phyloP scores from a whole-genome alignment of 2,797 vertebrate species.

The Cirrhinus molitorella region DNA sequence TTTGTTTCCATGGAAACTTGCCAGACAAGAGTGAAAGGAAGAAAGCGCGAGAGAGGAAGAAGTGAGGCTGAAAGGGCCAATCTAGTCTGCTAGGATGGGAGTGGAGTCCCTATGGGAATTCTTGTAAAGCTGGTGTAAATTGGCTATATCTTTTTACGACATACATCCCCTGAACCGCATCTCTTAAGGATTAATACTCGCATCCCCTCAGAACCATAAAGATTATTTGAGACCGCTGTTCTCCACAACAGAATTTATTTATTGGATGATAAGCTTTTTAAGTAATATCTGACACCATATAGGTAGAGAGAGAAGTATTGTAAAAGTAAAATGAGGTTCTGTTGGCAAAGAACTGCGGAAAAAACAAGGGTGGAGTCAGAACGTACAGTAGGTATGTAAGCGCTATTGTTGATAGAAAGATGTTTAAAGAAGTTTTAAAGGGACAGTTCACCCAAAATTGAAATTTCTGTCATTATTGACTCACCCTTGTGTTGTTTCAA shows the following conservation, averaged over 20 bases:
- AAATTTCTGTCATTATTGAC: no score
- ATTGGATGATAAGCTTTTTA: constrained; percentile 37
- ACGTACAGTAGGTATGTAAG: no score
- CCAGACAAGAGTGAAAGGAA: constrained; percentile 71
- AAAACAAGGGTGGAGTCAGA: background rate
- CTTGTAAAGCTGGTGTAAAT: constrained; percentile 64
- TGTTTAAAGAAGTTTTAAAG: no score
- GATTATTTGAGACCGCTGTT: constrained; percentile 28
- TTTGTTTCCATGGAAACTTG: constrained; percentile 87
- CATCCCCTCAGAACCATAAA: constrained; percentile 51
- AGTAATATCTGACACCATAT: constrained; percentile 23
- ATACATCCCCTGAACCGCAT: constrained; percentile 46
- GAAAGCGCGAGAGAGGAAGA: constrained; percentile 50
- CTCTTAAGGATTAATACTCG: constrained; percentile 44
- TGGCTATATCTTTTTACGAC: constrained; percentile 57
- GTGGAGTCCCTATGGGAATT: constrained; percentile 70
- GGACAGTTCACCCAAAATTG: no score
- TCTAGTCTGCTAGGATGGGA: constrained; percentile 70
- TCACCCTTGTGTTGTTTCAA: no score
- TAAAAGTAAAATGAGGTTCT: background rate
- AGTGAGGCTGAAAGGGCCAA: constrained; percentile 70
- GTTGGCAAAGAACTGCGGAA: background rate
- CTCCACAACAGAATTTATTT: constrained; percentile 34
- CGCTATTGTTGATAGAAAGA: no score
- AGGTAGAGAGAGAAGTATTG: background rate